phyloP scores from a whole-genome alignment of 2,888 invertebrate genomes.

The Tupiocoris notatus region DNA sequence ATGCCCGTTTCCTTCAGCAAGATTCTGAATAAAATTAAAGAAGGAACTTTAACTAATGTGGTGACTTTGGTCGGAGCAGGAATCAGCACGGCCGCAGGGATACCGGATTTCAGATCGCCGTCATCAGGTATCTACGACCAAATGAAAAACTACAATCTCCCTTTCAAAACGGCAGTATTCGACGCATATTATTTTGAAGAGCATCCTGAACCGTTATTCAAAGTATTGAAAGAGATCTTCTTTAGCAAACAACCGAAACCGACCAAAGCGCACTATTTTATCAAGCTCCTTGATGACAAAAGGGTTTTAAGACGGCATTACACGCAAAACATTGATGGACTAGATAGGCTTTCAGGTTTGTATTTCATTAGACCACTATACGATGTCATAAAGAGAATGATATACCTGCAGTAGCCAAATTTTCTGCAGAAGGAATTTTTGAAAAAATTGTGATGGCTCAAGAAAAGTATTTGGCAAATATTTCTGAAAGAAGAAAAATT shows the following conservation, averaged over 20 bases:
- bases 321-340: slow-evolving; percentile 73
- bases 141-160: slow-evolving; percentile 84
- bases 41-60: slow-evolving; percentile 1
- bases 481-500: neutral
- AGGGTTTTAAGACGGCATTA: slow-evolving; percentile 54
- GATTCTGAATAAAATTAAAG: slow-evolving; percentile 15
- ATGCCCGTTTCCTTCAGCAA: neutral
- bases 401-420: no score
- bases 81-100: slow-evolving; percentile 71
- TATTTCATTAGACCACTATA: no score
- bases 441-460: neutral
- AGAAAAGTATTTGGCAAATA: neutral
- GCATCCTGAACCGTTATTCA: slow-evolving; percentile 82
- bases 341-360: slow-evolving; percentile 51
- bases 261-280: slow-evolving; percentile 87
- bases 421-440: no score
- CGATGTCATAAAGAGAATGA: no score
- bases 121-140: slow-evolving; percentile 76
- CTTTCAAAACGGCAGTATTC: slow-evolving; percentile 77
- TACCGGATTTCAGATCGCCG: slow-evolving; percentile 94
- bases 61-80: slow-evolving; percentile 44
- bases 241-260: slow-evolving; percentile 76
- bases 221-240: slow-evolving; percentile 29
- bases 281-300: slow-evolving; percentile 80
- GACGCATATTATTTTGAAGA: slow-evolving; percentile 81